phyloP scores from a whole-genome alignment of 2,888 invertebrate genomes.

The Seladonia tumulorum region DNA sequence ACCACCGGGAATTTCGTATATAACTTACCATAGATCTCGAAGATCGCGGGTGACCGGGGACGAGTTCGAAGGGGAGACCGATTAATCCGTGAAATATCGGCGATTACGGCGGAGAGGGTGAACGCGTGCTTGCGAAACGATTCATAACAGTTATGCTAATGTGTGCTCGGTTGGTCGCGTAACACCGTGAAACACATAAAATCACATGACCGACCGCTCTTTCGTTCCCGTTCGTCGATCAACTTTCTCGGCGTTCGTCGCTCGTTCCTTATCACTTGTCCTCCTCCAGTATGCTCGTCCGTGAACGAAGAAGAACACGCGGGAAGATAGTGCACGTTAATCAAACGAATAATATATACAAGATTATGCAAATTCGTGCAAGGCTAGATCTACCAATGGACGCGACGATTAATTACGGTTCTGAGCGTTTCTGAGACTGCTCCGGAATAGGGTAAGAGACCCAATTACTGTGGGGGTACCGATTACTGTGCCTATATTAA shows the following conservation, averaged over 20 bases:
- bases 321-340: not conserved
- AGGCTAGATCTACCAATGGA: not conserved
- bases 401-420: not conserved
- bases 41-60: slow-evolving; percentile 36
- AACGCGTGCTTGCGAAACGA: slow-evolving; percentile 43
- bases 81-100: slow-evolving; percentile 67
- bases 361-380: not conserved
- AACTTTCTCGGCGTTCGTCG: slow-evolving; percentile 31
- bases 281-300: not conserved
- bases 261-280: slow-evolving; percentile 16
- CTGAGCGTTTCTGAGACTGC: not conserved
- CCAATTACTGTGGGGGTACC: too few relatives aligned
- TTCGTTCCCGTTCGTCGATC: slow-evolving; percentile 28
- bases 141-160: slow-evolving; percentile 58
- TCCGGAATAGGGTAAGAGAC: not conserved
- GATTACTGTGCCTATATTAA: too few relatives aligned
- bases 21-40: not conserved
- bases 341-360: slow-evolving; percentile 6
- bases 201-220: slow-evolving; percentile 40
- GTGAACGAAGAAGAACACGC: not conserved
- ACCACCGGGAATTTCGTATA: not conserved
- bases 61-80: slow-evolving; percentile 40
- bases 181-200: slow-evolving; percentile 56
- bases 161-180: slow-evolving; percentile 44
- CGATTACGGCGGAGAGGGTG: slow-evolving; percentile 40